These are phyloP conservation scores for Carassius carassius DNA, from an alignment of 2,113 vertebrate species.

Conservation along the genomic window DNA sequence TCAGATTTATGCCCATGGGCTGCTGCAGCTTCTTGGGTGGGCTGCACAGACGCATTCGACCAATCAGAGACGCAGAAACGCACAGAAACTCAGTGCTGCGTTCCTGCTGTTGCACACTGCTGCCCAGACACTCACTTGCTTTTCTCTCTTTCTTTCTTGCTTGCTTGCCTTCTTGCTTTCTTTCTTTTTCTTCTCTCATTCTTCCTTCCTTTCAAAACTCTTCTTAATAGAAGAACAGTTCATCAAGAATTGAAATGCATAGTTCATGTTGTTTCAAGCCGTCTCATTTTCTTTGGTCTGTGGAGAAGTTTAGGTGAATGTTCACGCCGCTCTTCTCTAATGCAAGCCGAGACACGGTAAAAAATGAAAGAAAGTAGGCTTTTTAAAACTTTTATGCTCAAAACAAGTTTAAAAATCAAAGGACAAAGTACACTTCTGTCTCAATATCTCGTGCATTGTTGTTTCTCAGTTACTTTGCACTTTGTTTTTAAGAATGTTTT, in stretches of 20 bases:
- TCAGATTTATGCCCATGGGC: slow-evolving; percentile 84
- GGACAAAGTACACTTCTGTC: background rate
- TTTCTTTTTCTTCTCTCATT: too few relatives aligned
- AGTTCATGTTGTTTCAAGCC: background rate
- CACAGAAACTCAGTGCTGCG: slow-evolving; percentile 74
- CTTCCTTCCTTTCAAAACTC: background rate
- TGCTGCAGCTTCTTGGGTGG: slow-evolving; percentile 84
- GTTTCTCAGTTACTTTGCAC: too few relatives aligned
- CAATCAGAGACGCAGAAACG: slow-evolving; percentile 59
- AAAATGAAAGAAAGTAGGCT: background rate
- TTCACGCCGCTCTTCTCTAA: background rate
- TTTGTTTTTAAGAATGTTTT: too few relatives aligned
- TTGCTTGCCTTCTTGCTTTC: background rate
- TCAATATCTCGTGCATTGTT: too few relatives aligned
- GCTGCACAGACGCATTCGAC: slow-evolving; percentile 66
- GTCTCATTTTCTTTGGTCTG: background rate
- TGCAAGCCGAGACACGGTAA: background rate
- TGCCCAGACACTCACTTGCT: slow-evolving; percentile 53
- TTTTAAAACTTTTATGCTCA: background rate
- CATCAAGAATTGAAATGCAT: background rate
- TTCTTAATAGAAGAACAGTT: background rate
- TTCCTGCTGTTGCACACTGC: slow-evolving; percentile 78
- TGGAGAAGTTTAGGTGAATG: background rate
- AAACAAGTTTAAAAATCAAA: background rate
- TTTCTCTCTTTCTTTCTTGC: background rate